phyloP scores from a whole-genome alignment of 2,797 vertebrate genomes.

The Hirundo rustica region DNA sequence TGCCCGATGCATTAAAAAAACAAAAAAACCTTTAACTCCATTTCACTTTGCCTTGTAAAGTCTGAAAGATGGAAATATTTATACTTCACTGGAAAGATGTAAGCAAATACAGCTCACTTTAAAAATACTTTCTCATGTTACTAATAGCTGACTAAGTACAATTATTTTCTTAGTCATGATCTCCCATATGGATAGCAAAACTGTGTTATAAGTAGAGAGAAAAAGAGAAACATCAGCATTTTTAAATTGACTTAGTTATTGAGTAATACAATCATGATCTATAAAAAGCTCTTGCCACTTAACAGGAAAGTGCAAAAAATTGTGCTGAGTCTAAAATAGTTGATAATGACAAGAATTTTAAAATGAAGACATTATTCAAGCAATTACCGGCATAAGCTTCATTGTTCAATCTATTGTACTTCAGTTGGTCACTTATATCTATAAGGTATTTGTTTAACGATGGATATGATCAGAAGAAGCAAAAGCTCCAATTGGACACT shows the following conservation, averaged over 20 bases:
- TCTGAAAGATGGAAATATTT: not conserved
- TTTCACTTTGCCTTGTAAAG: not conserved
- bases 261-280: not conserved
- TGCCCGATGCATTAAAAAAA: not conserved
- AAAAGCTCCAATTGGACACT: not conserved
- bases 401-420: not conserved
- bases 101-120: not conserved
- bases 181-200: constrained; percentile 1
- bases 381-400: not conserved
- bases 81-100: not conserved
- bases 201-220: not conserved
- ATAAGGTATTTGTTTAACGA: not conserved
- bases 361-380: constrained; percentile 11
- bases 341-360: not conserved
- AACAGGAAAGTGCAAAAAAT: not conserved
- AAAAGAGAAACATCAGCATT: constrained; percentile 18
- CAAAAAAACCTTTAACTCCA: not conserved
- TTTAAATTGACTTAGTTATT: constrained; percentile 20
- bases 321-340: not conserved
- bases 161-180: constrained; percentile 40
- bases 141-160: constrained; percentile 19
- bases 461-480: not conserved
- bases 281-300: not conserved
- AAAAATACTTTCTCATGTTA: constrained; percentile 29
- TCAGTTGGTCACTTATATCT: not conserved